Evolutionary conservation across 2,888 invertebrate genomes (phyloP).

Genomic region (Ophonus ardosiacus): DNA sequence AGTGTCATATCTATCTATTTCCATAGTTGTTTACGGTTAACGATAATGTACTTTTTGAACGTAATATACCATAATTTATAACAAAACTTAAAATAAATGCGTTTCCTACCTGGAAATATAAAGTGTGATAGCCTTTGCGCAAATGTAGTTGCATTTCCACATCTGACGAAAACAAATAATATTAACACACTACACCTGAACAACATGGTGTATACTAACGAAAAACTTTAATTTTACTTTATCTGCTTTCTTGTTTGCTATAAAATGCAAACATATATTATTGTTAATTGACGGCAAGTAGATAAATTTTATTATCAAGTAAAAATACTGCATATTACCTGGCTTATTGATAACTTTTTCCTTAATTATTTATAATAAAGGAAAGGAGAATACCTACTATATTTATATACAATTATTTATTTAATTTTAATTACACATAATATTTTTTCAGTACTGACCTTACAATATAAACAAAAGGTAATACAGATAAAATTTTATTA

Average conservation of each 20-base stretch:
- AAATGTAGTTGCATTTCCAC: neutral
- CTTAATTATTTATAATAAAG: neutral
- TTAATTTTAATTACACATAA: neutral
- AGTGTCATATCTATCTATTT: too few relatives aligned
- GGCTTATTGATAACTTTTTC: neutral
- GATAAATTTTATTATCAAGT: neutral
- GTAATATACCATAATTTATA: too few relatives aligned
- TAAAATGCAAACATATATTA: conserved; percentile 2
- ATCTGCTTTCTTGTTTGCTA: neutral
- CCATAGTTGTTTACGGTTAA: too few relatives aligned
- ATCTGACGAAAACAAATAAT: neutral
- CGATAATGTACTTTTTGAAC: too few relatives aligned
- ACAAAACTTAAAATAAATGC: neutral
- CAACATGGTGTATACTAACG: conserved; percentile 2
- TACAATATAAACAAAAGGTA: neutral
- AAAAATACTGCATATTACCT: neutral
- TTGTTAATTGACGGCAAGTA: conserved; percentile 27
- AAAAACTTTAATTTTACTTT: neutral
- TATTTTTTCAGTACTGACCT: neutral
- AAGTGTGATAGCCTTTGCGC: neutral
- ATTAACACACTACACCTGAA: neutral
- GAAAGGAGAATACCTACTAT: neutral
- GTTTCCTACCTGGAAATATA: conserved; percentile 41
- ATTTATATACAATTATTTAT: neutral
- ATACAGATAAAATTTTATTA: neutral